Base-by-base conservation (phyloP, 2,797 vertebrate genomes). In the Phoxinus dragarum region DNA sequence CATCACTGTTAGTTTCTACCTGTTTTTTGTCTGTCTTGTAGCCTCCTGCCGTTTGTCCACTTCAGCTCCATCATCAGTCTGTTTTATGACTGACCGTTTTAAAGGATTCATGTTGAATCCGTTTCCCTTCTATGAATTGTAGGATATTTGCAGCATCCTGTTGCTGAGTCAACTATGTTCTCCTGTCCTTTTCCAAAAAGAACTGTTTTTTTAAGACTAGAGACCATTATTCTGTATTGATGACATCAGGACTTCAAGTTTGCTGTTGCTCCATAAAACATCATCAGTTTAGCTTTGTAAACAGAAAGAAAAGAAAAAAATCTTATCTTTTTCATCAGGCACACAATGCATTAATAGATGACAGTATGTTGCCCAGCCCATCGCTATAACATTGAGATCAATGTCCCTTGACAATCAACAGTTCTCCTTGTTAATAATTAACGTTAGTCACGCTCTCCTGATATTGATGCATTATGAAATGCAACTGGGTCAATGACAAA, bases 41-140 rank as follows among this genome's bases (percentile, higher is more conserved):
- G 3, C 16, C 17, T 38, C 21, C 9, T 66, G 27, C 12, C 5
- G 6, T 64, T 6, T 74, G 68, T 73, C 19, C 9, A 40, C 9
- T 75, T 27, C 5, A 38, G 36, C 72, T 75, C 31, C 36, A 31
- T 75, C 40, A 54, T 80, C 56, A 47, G 40, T 23, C 23, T 66
- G 68, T 80, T 80, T 75, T 34, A 42, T n/a, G 34, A 40, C 31
- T 52, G 42, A 75, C 27, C 27, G 34, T 84, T 88, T 80, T 71
- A 73, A 76, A 27, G 23, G 68, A 36, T 82, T 82, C 23, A 67
- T 90, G 90, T 91, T 80, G 79, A 52, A 90, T 92, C 84, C 38
- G 82, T 88, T 91, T 92, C 71, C 47, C 82, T 75, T 82, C 87
- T 69, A 44, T 80, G 75, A 85, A 85, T 69, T 81, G 21, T 69